Conservation (phyloP, 2,113 vertebrate genomes). For the Pedionomus torquatus region DNA sequence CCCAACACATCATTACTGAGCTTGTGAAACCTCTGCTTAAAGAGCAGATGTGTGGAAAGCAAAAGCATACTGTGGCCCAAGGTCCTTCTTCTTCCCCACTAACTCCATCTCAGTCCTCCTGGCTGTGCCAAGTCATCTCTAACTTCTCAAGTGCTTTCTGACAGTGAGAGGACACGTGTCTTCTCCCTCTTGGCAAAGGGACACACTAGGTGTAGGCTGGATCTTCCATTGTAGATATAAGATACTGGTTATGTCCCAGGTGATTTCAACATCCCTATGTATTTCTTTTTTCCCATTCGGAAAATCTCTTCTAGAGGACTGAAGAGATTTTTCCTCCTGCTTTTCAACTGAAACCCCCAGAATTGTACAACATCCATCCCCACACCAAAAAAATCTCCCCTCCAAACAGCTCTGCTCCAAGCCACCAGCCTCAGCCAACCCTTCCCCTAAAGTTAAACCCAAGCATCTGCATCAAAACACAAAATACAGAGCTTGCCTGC, state of each 20-base stretch:
- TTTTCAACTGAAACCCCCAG: neutral
- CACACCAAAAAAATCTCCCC: neutral
- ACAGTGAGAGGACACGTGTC: neutral
- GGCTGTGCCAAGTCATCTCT: neutral
- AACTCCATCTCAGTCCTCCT: conserved; percentile 19
- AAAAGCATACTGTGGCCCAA: neutral
- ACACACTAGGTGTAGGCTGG: neutral
- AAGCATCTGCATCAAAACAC: conserved; percentile 25
- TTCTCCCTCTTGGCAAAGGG: neutral
- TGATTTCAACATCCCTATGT: neutral
- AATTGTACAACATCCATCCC: neutral
- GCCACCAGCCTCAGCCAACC: neutral
- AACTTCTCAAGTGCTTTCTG: neutral
- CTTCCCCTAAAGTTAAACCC: neutral
- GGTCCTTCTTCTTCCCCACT: neutral
- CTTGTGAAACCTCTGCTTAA: conserved; percentile 68
- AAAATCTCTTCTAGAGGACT: neutral
- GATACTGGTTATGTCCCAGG: neutral
- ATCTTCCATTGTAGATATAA: neutral
- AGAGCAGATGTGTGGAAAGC: conserved; percentile 11
- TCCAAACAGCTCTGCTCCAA: neutral
- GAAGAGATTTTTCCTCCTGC: neutral
- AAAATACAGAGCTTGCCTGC: neutral
- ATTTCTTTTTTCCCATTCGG: neutral
- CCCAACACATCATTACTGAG: conserved; percentile 63